Conservation (phyloP, 2,113 vertebrate species). For the Vulpes lagopus region DNA sequence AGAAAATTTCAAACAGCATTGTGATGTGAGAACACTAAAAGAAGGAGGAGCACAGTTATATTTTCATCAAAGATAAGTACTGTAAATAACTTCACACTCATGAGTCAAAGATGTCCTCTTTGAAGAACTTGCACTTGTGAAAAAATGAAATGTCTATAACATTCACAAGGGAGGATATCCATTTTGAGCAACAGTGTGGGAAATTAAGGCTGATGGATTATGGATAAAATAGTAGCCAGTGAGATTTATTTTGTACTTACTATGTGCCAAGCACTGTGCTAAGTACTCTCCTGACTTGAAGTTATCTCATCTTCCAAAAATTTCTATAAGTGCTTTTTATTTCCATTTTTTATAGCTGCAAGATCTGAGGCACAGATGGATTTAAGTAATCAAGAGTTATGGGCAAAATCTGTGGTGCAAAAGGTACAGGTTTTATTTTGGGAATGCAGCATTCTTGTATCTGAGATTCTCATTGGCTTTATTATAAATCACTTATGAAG, state of each 20-base stretch:
- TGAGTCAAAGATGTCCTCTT: conserved; percentile 20
- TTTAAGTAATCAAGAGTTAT: conserved; percentile 9
- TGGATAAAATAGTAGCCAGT: background rate
- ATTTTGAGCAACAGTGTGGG: background rate
- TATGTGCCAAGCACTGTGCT: background rate
- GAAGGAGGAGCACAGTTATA: background rate
- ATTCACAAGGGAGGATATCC: background rate
- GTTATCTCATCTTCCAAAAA: background rate
- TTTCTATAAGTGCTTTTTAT: background rate
- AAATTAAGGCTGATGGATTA: conserved; percentile 17
- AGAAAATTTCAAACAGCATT: background rate
- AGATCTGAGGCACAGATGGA: background rate
- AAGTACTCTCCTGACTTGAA: background rate
- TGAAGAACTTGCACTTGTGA: background rate
- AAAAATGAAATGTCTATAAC: background rate
- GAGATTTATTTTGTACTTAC: background rate
- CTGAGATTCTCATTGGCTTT: conserved; percentile 33
- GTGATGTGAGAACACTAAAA: background rate
- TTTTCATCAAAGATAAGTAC: conserved; percentile 58
- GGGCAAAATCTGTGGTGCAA: background rate
- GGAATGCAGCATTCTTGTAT: background rate
- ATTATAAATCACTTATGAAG: background rate
- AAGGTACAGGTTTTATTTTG: background rate
- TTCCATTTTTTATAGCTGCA: background rate
- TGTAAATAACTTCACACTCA: conserved; percentile 40